phyloP scores from a whole-genome alignment of 2,113 vertebrate species.

The Kobus ellipsiprymnus region DNA sequence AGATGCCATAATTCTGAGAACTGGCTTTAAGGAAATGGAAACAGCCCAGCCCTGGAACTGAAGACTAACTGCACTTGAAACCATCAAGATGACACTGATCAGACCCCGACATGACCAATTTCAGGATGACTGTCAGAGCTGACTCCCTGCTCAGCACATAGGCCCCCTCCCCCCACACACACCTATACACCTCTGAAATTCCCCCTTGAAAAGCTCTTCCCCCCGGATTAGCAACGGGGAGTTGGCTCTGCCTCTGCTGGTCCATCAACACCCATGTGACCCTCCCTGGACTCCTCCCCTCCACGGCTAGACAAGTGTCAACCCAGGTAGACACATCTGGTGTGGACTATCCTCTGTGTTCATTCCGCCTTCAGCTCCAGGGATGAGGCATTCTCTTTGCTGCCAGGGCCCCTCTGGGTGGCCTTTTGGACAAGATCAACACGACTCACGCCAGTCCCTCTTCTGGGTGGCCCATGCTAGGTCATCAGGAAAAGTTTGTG shows the following conservation, averaged over 20 bases:
- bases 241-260: background rate
- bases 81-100: background rate
- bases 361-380: too few relatives aligned
- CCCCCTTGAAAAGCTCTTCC: background rate
- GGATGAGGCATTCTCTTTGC: background rate
- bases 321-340: accelerated
- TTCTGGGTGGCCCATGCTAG: background rate
- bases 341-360: background rate
- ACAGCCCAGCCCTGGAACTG: background rate
- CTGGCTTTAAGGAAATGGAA: background rate
- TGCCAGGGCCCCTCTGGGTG: background rate
- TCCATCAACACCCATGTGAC: background rate
- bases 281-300: background rate
- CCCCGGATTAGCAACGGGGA: background rate
- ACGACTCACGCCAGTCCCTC: background rate
- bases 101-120: background rate
- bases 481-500: too few relatives aligned
- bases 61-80: background rate
- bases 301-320: background rate
- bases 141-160: background rate
- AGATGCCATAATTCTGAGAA: background rate
- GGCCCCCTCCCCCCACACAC: background rate
- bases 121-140: background rate
- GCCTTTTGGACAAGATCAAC: background rate
- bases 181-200: background rate